Conservation (phyloP, 2,888 invertebrate genomes). For the Xiphydria camelus region DNA sequence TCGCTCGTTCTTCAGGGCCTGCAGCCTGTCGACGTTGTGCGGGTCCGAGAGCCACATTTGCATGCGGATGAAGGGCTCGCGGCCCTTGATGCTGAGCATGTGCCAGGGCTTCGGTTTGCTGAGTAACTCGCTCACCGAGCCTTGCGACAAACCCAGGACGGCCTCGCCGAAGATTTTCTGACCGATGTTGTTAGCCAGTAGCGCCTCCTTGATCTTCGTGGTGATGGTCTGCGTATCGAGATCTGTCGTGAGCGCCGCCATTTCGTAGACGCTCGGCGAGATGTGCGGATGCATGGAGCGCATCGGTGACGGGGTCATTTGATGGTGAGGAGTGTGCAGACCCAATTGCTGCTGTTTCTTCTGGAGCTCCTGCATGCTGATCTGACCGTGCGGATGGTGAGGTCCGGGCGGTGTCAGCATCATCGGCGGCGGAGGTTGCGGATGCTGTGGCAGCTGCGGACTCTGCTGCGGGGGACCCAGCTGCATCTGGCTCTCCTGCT, state of each 20-base stretch:
- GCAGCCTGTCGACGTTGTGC: conserved; percentile 90
- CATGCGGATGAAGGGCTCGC: conserved; percentile 96
- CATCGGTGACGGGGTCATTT: conserved; percentile 68
- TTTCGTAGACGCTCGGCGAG: conserved; percentile 95
- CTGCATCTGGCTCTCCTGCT: conserved; percentile 52
- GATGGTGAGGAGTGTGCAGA: conserved; percentile 65
- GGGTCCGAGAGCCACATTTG: conserved; percentile 96
- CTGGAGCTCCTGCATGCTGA: conserved; percentile 68
- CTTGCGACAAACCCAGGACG: conserved; percentile 93
- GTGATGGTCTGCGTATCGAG: conserved; percentile 96
- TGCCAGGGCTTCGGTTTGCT: conserved; percentile 99
- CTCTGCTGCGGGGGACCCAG: conserved; percentile 52
- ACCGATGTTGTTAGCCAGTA: conserved; percentile 95
- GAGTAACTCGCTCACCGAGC: conserved; percentile 94
- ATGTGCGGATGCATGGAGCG: conserved; percentile 80
- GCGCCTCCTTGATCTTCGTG: conserved; percentile 94
- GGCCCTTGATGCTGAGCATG: conserved; percentile 96
- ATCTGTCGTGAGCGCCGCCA: conserved; percentile 95
- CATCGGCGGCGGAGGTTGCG: conserved; percentile 64
- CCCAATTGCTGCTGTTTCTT: conserved; percentile 63
- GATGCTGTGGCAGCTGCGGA: conserved; percentile 49
- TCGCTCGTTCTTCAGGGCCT: conserved; percentile 87
- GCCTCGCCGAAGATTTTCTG: conserved; percentile 99
- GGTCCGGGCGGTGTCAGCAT: conserved; percentile 76
- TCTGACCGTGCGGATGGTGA: conserved; percentile 72